These are phyloP conservation scores for Rhagonycha fulva DNA, from an alignment of 2,888 invertebrate genomes.

Conservation along the genomic window DNA sequence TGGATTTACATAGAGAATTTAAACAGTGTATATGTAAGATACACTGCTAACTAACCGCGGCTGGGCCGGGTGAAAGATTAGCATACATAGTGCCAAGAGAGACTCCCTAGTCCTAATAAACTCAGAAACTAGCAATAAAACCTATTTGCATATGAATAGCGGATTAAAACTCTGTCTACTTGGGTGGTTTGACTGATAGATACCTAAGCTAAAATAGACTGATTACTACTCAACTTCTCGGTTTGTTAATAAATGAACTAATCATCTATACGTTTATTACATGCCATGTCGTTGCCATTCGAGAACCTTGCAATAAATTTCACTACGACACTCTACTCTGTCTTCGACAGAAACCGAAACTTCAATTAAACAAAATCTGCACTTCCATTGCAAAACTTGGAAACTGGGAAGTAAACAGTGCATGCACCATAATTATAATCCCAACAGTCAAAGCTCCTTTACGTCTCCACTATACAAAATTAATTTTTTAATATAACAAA, in stretches of 20 bases:
- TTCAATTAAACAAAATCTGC: background rate
- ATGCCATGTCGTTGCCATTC: conserved; percentile 34
- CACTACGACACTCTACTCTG: background rate
- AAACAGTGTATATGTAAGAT: conserved; percentile 33
- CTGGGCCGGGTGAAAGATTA: conserved; percentile 42
- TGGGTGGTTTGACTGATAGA: conserved; percentile 41
- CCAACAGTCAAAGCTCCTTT: background rate
- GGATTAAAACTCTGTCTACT: conserved; percentile 52
- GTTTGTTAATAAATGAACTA: conserved; percentile 46
- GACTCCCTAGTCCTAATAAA: conserved; percentile 46
- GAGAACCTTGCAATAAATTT: background rate
- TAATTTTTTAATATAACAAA: background rate
- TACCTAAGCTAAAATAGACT: conserved; percentile 38
- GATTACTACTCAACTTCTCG: conserved; percentile 32
- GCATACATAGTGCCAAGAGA: conserved; percentile 44
- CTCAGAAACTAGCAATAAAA: conserved; percentile 54
- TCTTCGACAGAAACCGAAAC: background rate
- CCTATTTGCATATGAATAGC: conserved; percentile 55
- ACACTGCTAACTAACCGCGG: conserved; percentile 32
- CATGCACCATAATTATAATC: background rate
- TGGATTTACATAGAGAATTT: conserved; percentile 32
- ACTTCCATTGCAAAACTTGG: background rate
- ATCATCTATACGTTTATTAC: conserved; percentile 46
- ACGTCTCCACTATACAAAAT: background rate
- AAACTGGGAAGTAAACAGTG: background rate